Evolutionary conservation across 92 coral and sea anemone species (phyloP), one percentile per base, ranked within the genome.

Genomic region (Phenganax subtilis): DNA sequence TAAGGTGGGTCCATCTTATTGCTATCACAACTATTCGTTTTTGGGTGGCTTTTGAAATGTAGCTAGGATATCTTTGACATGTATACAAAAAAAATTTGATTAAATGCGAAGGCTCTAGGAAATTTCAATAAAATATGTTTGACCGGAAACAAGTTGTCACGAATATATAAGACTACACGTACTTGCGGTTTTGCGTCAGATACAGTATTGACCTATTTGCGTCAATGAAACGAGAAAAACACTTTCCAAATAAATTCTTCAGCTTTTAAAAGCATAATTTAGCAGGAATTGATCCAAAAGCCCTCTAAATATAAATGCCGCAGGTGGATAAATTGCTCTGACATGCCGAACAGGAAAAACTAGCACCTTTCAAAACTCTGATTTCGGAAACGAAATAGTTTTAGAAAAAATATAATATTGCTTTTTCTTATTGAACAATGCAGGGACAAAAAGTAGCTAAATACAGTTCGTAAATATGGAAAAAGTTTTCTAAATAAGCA

Each of bases 81-180:
- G 47, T 37, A 5, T 37, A 20, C 25, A 37, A 37, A 37, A 1
- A 37, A 37, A 37, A 37, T 5, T 37, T 37, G 25, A 37, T 37
- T 37, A 37, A 17, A 8, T 12, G 28, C 14, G 27, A 61, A 61
- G 67, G 25, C 14, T 56, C 20, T 7, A 6, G 67, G 27, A 56
- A 56, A 56, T 2, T 56, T 56, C 12, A 56, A 56, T 15, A 7
- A 56, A 10, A 56, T 56, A 62, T 62, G 20, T 20, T 15, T 51
- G 51, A 66, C 72, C 72, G 72, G 72, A 66, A 66, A 30, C 52
- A 11, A 68, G 73, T 53, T 29, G 73, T 68, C 73, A 37, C 53
- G 73, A 64, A 37, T 29, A 68, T 68, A 68, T 30, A 68, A 16
- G 11, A 68, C 14, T 25, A 66, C 47, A 8, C 10, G 47, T 37